Evolutionary conservation across 2,797 vertebrate genomes (phyloP), one percentile per base, ranked within the genome.

Genomic region (Dromococcyx pavoninus): DNA sequence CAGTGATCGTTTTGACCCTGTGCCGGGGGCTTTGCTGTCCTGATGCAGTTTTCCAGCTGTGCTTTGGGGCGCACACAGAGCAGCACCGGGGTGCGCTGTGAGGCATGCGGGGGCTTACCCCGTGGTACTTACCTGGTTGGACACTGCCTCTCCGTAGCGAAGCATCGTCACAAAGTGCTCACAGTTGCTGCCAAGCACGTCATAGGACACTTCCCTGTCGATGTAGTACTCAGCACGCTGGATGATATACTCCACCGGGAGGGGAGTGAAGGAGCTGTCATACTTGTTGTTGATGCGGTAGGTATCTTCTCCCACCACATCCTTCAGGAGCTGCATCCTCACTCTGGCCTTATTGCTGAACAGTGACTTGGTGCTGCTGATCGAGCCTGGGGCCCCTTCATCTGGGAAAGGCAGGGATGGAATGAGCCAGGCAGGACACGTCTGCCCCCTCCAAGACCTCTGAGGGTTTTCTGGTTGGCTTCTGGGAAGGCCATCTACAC

Each of bases 251-350:
- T 94, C 90, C 89, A 98, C 85, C 0, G 99, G 98, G n/a, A 98
- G 97, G 10, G 99, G 99, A 0, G 97, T 92, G 86, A 98, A 98
- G 62, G 97, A 97, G 65, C 97, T 97, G 17, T 99, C 99, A 0
- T 99, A 99, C 95, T 99, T 99, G 94, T 99, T 99, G 97, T 99
- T 99, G 96, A 99, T 97, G 53, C 97, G 95, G 94, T 99, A 99
- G 1, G 94, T 97, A 93, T 99, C 97, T 0, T 92, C 97, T 78
- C 98, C 99, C 86, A 99, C 99, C 48, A 99, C 99, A 5, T 99
- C 99, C 93, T 99, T 99, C 88, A 99, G 96, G 57, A 99, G 98
- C 97, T 99, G 98, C 99, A 99, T 99, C 93, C 98, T 98, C 64
- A 99, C 99, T 92, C 98, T 97, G 11, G 99, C 99, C 95, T 98